Percentiles rank a stretch among this genome's conserved stretches.
Conservation (phyloP, 2,888 invertebrate species). For the Luperina nickerlii region DNA sequence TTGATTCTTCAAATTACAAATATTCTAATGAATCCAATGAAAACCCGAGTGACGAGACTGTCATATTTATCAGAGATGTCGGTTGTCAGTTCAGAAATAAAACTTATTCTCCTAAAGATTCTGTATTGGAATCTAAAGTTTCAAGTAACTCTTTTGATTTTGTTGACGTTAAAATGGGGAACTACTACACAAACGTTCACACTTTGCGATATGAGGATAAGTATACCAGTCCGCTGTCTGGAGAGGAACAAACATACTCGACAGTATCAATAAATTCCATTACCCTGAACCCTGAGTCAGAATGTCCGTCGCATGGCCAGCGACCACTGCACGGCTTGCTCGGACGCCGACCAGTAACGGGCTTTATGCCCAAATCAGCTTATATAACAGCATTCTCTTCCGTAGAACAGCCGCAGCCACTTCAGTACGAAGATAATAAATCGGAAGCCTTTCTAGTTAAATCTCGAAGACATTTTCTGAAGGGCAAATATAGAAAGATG, state of each 20-base stretch:
- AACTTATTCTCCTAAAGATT: conserved; percentile 68
- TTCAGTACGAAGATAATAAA: conserved; percentile 46
- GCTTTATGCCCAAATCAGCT: conserved; percentile 72
- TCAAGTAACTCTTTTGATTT: conserved; percentile 78
- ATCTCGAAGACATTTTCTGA: conserved; percentile 73
- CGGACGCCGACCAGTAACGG: conserved; percentile 60
- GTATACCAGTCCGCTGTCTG: conserved; percentile 75
- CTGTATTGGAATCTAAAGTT: conserved; percentile 70
- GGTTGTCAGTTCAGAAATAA: conserved; percentile 84
- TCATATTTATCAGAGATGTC: conserved; percentile 85
- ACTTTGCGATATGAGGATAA: conserved; percentile 82
- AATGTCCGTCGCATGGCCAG: conserved; percentile 75
- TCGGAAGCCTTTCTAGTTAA: conserved; percentile 66
- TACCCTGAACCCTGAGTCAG: conserved; percentile 73
- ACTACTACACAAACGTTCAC: conserved; percentile 73
- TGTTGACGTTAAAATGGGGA: conserved; percentile 70
- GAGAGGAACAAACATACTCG: conserved; percentile 68
- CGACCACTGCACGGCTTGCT: conserved; percentile 40
- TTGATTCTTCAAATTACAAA: conserved; percentile 70
- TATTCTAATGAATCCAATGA: conserved; percentile 56
- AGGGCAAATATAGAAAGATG: conserved; percentile 77
- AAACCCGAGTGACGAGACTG: conserved; percentile 71
- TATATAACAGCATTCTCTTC: conserved; percentile 72
- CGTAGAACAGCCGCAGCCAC: conserved; percentile 19
- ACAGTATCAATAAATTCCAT: conserved; percentile 73